Evolutionary conservation across 92 coral and sea anemone species (phyloP), one percentile per base, ranked within the genome.

Genomic region (Parazoanthus swiftii): DNA sequence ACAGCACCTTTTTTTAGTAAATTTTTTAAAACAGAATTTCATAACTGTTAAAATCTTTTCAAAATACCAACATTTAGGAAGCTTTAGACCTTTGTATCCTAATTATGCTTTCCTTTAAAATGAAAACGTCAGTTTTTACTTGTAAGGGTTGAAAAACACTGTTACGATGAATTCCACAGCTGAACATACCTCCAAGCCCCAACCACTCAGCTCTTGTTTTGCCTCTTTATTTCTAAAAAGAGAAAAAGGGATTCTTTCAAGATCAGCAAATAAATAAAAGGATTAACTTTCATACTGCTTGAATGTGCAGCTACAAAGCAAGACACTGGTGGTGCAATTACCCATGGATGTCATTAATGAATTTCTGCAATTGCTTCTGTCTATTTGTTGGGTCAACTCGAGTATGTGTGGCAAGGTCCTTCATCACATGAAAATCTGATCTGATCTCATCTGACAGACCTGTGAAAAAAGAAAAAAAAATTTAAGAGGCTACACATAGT

Each of bases 371-470:
- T 44, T 89, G 90, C 35, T 86, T 75, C 37, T 91, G 89, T n/a
- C 99, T 76, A 14, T 85, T 88, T 72, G 92, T 89, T 2, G 99
- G 99, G 38, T 91, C 96, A 76, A 97, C 91, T 38, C 98, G 81
- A 15, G 99, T 97, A 44, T 97, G 98, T 4, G 90, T 92, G 11
- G 99, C 95, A 7, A 97, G 90, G 48, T 97, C 99, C 81, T 97
- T 97, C 99, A 97, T 97, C 46, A 97, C 85, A 79, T 85, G 89
- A 81, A 97, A 97, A 59, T 97, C 98, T 37, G 89, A 74, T 67
- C 99, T 86, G 96, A 95, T 95, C 44, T 97, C 99, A 85, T 97
- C 99, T n/a, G 98, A 91, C 42, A 97, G 89, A 18, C 99, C 99
- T 94, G 10, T 18, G 3, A 0, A 23, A 36, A 76, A 29, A 14